Evolutionary conservation across 2,113 vertebrate species (phyloP), one percentile per base, ranked within the genome.

Genomic region (Haplochromis burtoni): DNA sequence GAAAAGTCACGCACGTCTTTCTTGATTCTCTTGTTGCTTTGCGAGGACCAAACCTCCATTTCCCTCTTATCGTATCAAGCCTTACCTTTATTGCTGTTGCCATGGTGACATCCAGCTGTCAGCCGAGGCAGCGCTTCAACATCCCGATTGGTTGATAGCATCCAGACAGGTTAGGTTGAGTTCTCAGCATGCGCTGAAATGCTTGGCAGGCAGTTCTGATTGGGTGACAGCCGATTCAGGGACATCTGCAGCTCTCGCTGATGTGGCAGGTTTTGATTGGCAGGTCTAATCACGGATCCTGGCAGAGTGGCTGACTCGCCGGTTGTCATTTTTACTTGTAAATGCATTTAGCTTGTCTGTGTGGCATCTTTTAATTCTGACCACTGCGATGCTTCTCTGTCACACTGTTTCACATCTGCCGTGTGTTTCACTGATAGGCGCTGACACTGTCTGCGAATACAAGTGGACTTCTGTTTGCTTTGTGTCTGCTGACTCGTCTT

Each of bases 151-250:
- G 79, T 26, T 82, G 86, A 87, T 78, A 6, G 66, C 51, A 24
- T 38, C n/a, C 81, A 54, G 83, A 87, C 66, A 59, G 26, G 82
- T 78, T 40, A 6, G 38, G 78, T 3, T 76, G 55, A 55, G 57
- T 21, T 40, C 76, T 87, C 76, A 84, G 47, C 57, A 33, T 6
- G 17, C 1, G 8, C 13, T 1, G 33, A 84, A 84, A 51, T 17
- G 88, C 68, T 49, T 33, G n/a, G 54, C 10, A 29, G 51, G 84
- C 79, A 21, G 31, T 79, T 71, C 38, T 88, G 86, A 85, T 78
- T 91, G 91, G 79, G 42, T 79, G 91, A 86, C 83, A 29, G 90
- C 88, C 29, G 88, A 93, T 71, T 89, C 91, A 83, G 88, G 83
- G 73, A 33, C 47, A 84, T 82, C 76, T 47, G 81, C 14, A 24